Conservation (phyloP, 2,797 vertebrate species). For the Linurgus olivaceus region DNA sequence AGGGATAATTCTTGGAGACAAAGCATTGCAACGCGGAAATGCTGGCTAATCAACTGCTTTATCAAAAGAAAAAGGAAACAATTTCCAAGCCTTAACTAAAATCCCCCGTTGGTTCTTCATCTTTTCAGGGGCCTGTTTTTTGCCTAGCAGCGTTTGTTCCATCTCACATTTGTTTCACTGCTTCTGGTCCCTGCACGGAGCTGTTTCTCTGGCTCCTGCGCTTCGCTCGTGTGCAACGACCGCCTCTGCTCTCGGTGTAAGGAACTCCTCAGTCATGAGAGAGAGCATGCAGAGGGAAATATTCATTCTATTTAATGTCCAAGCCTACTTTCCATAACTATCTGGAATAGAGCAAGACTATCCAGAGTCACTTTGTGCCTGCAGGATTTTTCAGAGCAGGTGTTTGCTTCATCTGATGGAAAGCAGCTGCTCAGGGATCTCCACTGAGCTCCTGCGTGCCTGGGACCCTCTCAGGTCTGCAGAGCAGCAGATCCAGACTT, state of each 20-base stretch:
- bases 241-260: neutral
- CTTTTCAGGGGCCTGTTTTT: constrained; percentile 28
- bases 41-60: constrained; percentile 57
- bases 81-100: constrained; percentile 48
- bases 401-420: neutral
- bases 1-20: constrained; percentile 62
- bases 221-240: neutral
- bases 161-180: neutral
- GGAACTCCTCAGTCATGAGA: neutral
- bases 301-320: neutral
- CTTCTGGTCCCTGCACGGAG: neutral
- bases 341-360: neutral
- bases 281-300: neutral
- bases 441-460: neutral
- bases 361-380: neutral
- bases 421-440: neutral
- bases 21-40: constrained; percentile 62
- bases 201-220: neutral
- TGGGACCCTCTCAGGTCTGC: neutral
- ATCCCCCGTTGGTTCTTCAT: constrained; percentile 12
- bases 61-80: constrained; percentile 50
- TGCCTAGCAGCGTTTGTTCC: neutral
- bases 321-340: neutral
- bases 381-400: neutral
- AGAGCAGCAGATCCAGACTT: neutral